Percentiles rank a stretch among this genome's conserved stretches.
phyloP scores from a whole-genome alignment of 2,113 vertebrate species.

The Lagopus leucura region DNA sequence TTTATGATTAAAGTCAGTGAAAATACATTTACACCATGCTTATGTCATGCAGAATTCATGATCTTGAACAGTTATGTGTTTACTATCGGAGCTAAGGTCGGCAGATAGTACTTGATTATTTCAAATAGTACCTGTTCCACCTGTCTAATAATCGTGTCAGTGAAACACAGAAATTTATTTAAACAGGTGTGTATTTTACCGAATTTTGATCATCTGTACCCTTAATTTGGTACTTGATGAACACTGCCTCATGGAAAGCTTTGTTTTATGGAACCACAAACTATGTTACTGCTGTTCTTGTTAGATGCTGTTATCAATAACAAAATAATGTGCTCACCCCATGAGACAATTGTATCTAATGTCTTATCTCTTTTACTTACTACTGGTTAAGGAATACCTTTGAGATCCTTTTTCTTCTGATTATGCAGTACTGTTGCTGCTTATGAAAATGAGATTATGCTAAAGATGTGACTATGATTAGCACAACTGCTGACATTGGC shows the following conservation, averaged over 20 bases:
- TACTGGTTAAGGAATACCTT: background rate
- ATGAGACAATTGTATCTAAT: background rate
- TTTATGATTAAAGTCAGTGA: background rate
- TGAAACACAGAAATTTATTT: background rate
- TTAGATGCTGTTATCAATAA: background rate
- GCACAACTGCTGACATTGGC: background rate
- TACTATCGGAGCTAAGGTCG: background rate
- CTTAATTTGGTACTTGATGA: background rate
- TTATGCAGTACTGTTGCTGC: background rate
- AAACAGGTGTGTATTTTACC: background rate
- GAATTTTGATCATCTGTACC: background rate
- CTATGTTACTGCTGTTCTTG: background rate
- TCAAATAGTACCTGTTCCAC: background rate
- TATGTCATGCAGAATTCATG: background rate
- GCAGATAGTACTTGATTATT: background rate
- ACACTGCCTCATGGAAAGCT: background rate
- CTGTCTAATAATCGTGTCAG: background rate
- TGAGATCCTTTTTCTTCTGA: background rate
- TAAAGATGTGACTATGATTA: conserved; percentile 16
- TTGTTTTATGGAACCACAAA: background rate
- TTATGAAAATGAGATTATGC: conserved; percentile 12
- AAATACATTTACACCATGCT: background rate
- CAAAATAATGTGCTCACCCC: background rate
- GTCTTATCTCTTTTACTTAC: background rate
- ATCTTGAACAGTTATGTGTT: background rate